These are phyloP conservation scores for Pica pica DNA, from an alignment of 2,113 vertebrate species.

Conservation along the genomic window DNA sequence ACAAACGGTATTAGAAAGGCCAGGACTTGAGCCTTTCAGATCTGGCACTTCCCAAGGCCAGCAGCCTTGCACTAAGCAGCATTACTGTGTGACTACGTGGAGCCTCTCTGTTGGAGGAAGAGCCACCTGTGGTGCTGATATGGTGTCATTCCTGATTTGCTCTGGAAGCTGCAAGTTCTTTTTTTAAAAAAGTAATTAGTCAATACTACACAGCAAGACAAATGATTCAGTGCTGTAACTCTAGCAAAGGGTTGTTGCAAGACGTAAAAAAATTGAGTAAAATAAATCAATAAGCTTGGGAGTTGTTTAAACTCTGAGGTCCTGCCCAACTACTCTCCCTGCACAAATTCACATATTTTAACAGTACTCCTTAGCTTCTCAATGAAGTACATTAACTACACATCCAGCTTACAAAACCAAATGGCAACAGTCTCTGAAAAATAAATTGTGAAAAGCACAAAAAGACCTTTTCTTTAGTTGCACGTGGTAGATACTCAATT, in stretches of 20 bases:
- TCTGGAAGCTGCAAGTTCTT: not conserved
- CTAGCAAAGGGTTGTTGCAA: not conserved
- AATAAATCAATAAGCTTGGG: not conserved
- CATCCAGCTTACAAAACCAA: not conserved
- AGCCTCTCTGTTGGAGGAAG: not conserved
- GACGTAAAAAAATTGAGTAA: not conserved
- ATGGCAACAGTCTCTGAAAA: not conserved
- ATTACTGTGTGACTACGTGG: fast-evolving
- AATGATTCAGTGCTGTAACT: not conserved
- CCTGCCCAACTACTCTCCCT: not conserved
- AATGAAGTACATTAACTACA: not conserved
- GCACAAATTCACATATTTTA: not conserved
- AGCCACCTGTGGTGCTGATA: not conserved
- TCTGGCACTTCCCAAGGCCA: not conserved
- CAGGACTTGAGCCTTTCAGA: not conserved
- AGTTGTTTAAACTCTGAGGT: not conserved
- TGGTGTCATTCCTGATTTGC: not conserved
- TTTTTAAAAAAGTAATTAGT: not conserved
- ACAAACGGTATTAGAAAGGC: not conserved
- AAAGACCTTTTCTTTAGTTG: not conserved
- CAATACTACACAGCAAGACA: not conserved
- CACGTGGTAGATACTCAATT: not conserved
- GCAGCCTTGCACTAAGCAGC: not conserved
- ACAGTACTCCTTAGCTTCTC: not conserved
- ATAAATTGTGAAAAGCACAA: not conserved